These are phyloP conservation scores for Proteles cristata DNA, from an alignment of 2,113 vertebrate species.

Conservation along the genomic window DNA sequence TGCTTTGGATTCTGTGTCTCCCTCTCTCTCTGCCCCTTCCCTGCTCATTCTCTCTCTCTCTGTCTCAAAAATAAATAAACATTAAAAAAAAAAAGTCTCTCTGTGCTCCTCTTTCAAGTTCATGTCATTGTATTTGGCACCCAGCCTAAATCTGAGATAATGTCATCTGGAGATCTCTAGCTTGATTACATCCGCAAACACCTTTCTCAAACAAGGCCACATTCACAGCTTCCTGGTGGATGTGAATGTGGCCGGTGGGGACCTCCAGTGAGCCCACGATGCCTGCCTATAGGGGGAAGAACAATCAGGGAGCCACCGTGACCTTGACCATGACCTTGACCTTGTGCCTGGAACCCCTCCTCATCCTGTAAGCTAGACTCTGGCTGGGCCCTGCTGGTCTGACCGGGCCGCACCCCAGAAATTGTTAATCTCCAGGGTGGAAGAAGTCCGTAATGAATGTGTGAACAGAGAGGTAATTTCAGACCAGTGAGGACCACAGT, in stretches of 20 bases:
- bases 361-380: background rate
- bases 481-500: background rate
- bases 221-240: background rate
- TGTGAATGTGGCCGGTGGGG: too few relatives aligned
- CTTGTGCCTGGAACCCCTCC: too few relatives aligned
- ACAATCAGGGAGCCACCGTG: background rate
- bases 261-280: background rate
- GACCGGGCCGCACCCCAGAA: background rate
- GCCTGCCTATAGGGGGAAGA: rapidly evolving
- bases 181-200: background rate
- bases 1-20: too few relatives aligned
- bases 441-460: background rate
- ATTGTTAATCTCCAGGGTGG: background rate
- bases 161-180: background rate
- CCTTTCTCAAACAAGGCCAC: background rate
- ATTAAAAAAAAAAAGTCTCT: too few relatives aligned
- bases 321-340: too few relatives aligned
- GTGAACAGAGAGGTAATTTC: background rate
- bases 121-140: too few relatives aligned
- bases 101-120: too few relatives aligned
- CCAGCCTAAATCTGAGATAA: background rate
- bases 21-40: too few relatives aligned
- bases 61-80: too few relatives aligned
- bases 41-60: too few relatives aligned
- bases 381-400: background rate